These are phyloP conservation scores for Noctilio leporinus DNA, from an alignment of 2,113 vertebrate genomes.

Conservation along the genomic window DNA sequence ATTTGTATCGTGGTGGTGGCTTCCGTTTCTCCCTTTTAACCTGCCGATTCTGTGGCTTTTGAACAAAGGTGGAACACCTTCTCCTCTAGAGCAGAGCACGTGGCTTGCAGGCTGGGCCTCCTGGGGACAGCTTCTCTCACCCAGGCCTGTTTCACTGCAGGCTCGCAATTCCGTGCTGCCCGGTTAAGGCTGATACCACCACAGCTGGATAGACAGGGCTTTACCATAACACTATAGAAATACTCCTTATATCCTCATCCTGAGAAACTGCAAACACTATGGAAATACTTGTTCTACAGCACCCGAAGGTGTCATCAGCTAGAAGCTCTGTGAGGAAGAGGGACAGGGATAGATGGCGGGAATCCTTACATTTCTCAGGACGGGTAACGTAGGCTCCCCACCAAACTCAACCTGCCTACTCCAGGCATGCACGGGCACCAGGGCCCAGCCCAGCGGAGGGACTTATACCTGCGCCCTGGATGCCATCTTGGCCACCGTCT, in stretches of 20 bases:
- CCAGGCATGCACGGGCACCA: not conserved
- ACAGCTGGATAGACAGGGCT: not conserved
- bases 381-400: not conserved
- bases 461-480: constrained; percentile 64
- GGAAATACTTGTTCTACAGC: not conserved
- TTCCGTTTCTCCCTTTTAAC: not conserved
- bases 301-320: not conserved
- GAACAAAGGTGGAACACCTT: not conserved
- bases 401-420: not conserved
- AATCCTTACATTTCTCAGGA: not conserved
- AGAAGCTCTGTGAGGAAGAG: not conserved
- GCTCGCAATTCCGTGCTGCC: not conserved
- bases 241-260: not conserved
- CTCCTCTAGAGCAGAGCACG: not conserved
- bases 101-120: rapidly evolving
- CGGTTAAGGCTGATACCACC: not conserved
- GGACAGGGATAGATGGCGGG: not conserved
- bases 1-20: not conserved
- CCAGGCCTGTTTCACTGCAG: not conserved
- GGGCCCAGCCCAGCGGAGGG: not conserved
- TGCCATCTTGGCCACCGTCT: constrained; percentile 29
- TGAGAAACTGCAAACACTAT: not conserved
- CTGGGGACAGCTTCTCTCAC: not conserved
- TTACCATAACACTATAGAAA: not conserved
- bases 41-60: not conserved